Evolutionary conservation across 2,888 invertebrate genomes (phyloP).

Genomic region (Athrips mouffetella): DNA sequence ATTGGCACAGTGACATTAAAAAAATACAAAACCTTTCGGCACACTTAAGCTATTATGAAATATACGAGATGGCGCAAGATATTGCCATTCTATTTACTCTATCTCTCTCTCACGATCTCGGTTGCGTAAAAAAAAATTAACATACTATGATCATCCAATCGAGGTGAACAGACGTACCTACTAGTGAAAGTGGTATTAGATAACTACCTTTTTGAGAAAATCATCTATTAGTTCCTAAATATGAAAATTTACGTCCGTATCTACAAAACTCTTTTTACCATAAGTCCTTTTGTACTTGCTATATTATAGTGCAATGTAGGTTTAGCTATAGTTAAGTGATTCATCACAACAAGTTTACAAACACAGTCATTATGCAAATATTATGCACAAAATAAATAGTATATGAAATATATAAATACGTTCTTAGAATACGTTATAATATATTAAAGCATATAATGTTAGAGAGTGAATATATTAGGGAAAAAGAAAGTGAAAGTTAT

Average conservation of each 20-base stretch:
- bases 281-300: neutral
- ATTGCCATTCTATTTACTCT: conserved; percentile 16
- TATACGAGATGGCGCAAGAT: conserved; percentile 15
- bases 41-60: conserved; percentile 11
- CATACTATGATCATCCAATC: conserved; percentile 28
- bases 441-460: conserved; percentile 3
- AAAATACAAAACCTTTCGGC: conserved; percentile 7
- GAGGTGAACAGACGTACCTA: conserved; percentile 16
- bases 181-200: conserved; percentile 15
- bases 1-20: conserved; percentile 25
- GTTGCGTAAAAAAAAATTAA: conserved; percentile 36
- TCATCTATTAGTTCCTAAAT: no score
- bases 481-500: conserved; percentile 9
- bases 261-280: neutral
- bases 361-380: neutral
- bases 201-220: conserved; percentile 1
- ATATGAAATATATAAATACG: neutral
- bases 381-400: neutral
- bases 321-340: neutral
- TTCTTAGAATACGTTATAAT: conserved; percentile 3
- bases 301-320: no score
- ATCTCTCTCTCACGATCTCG: conserved; percentile 15
- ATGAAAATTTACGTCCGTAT: no score
- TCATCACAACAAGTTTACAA: neutral
- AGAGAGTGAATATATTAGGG: conserved; percentile 2